Base-by-base conservation (phyloP, 1,140 invertebrate species). In the Polypedilum vanderplanki region DNA sequence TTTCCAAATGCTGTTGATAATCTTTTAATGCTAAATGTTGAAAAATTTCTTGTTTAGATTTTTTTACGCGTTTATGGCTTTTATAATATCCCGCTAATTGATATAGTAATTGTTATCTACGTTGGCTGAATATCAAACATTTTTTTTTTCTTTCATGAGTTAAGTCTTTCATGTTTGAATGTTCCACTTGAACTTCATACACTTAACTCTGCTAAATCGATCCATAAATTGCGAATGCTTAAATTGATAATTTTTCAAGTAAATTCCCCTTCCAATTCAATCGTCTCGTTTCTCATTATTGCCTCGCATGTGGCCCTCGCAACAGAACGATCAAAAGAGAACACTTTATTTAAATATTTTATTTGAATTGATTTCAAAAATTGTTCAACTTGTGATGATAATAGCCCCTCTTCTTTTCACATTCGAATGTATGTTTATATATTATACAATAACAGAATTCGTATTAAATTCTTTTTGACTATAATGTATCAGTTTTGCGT, bases 291-390 rank as follows among this genome's bases (percentile, higher is more conserved):
- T 57, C 12, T 46, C 41, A 46, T 46, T 12, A 46, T 3, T 46
- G 41, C 15, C n/a, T n/a, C 46, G 46, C 46, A 12, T 57, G 46
- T 57, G 12, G n/a, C 46, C n/a, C n/a, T 4, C 46, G 46, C 46
- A n/a, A 57, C n/a, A 57, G 46, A 12, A 57, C 12, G 46, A 57
- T 57, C 46, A 57, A 57, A 18, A 70, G 65, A 70, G 17, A 7
- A 70, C 65, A 70, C 65, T 70, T 57, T 70, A 70, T 70, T 70
- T 70, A 18, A 70, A 70, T 70, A 70, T 70, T 70, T 70, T 7
- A 70, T 70, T 70, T 70, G 65, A 70, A 70, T 70, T 70, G 65
- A 70, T 70, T 70, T 70, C 15, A 18, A 70, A 70, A 70, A 70
- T 70, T 70, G 65, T 12, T 70, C 65, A 70, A n/a, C 46, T 57